These are phyloP conservation scores for Altica lythri DNA, from an alignment of 2,888 invertebrate genomes.

Conservation along the genomic window DNA sequence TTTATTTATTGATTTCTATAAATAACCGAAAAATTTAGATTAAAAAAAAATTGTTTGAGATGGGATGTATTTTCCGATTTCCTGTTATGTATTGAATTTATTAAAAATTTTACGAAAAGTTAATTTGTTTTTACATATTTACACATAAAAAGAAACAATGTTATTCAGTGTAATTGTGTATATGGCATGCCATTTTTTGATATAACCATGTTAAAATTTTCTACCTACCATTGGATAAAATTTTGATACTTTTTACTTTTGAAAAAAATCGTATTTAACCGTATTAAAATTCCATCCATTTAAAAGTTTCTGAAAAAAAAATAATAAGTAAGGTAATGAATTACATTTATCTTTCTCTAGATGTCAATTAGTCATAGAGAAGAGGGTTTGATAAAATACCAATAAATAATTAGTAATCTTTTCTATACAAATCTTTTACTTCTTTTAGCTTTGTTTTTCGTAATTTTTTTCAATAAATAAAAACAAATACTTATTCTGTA, in stretches of 20 bases:
- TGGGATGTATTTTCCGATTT: too few species aligned
- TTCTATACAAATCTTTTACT: too few species aligned
- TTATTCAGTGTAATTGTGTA: background rate
- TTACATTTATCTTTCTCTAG: constrained; percentile 29
- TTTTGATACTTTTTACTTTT: constrained; percentile 24
- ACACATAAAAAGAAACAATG: too few species aligned
- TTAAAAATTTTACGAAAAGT: constrained; percentile 39
- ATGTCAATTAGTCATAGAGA: constrained; percentile 44
- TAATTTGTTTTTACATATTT: constrained; percentile 21
- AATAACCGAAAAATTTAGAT: too few species aligned
- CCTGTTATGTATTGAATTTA: constrained; percentile 40
- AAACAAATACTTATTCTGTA: too few species aligned
- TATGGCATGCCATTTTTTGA: constrained; percentile 20
- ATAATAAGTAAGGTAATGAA: too few species aligned
- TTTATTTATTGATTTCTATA: too few species aligned
- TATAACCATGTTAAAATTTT: constrained; percentile 23
- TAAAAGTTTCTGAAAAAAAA: constrained; percentile 2
- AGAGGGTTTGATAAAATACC: too few species aligned
- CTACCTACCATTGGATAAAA: constrained; percentile 30
- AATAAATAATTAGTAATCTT: too few species aligned
- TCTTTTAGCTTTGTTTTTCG: too few species aligned
- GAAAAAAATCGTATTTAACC: constrained; percentile 31
- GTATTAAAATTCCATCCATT: constrained; percentile 40
- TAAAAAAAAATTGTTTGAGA: too few species aligned
- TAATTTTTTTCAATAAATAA: too few species aligned